Percentiles rank a stretch among this genome's conserved stretches.
Conservation (phyloP, 2,113 vertebrate species). For the Falco punctatus region DNA sequence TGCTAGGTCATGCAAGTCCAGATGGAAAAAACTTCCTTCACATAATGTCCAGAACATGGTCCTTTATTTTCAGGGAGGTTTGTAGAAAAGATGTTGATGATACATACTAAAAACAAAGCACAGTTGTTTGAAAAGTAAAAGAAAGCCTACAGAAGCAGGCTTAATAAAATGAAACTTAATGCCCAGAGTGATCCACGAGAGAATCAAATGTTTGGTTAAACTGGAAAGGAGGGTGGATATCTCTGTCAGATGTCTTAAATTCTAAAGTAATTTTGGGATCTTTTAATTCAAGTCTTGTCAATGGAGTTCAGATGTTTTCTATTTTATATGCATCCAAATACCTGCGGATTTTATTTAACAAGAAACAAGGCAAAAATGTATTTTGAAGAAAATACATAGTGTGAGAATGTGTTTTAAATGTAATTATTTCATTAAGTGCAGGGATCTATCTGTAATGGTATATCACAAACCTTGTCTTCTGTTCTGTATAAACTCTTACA, state of each 20-base stretch:
- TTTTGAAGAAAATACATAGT: background rate
- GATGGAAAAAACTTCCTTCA: conserved; percentile 54
- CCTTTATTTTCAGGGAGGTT: conserved; percentile 33
- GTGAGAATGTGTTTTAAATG: background rate
- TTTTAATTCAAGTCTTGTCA: background rate
- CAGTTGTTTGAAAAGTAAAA: background rate
- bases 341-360: background rate
- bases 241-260: background rate
- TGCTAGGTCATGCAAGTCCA: conserved; percentile 62
- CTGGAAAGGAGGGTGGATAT: background rate
- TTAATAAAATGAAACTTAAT: background rate
- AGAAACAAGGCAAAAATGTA: background rate
- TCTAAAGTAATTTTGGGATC: background rate
- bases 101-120: conserved; percentile 4
- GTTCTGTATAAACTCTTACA: background rate
- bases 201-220: background rate
- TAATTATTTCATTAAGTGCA: background rate
- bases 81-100: background rate
- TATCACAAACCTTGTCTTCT: background rate
- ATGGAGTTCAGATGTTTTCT: background rate
- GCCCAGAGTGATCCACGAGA: background rate
- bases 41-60: conserved; percentile 34
- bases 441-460: background rate
- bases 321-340: background rate
- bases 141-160: background rate